A percentile compares a stretch with the other conserved stretches of the same genome.
Conservation (phyloP, 2,888 invertebrate species). For the Teinopalpus imperialis region DNA sequence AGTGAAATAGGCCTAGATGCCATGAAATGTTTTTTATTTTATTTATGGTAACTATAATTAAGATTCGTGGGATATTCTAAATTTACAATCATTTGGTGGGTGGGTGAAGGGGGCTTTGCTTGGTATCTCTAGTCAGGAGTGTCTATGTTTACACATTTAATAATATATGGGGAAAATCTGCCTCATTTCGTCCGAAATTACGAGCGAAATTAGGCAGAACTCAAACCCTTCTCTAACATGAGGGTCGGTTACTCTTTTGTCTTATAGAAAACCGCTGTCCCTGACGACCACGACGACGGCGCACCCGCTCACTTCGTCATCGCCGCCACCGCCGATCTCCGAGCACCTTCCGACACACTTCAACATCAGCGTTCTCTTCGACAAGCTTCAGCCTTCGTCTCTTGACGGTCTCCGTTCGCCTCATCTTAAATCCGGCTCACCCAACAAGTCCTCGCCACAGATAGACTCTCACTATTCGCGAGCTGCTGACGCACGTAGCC, state of each 20-base stretch:
- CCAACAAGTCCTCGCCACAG: constrained; percentile 79
- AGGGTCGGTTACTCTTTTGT: constrained; percentile 56
- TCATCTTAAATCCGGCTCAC: constrained; percentile 69
- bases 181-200: constrained; percentile 20
- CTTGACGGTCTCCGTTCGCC: constrained; percentile 76
- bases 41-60: constrained; percentile 15
- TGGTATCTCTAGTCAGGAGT: constrained; percentile 73
- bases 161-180: constrained; percentile 1
- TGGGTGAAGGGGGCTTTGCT: constrained; percentile 83
- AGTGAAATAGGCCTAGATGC: constrained; percentile 51
- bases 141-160: constrained; percentile 14
- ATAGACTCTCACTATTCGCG: constrained; percentile 83
- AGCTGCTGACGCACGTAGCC: constrained; percentile 69
- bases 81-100: constrained; percentile 76
- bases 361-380: constrained; percentile 80
- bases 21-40: constrained; percentile 29
- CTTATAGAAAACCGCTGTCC: constrained; percentile 77
- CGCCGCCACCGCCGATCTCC: constrained; percentile 78
- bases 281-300: constrained; percentile 82
- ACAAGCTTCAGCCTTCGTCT: constrained; percentile 76
- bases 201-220: constrained; percentile 8
- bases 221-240: constrained; percentile 57
- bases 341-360: constrained; percentile 79
- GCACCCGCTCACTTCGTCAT: constrained; percentile 78
- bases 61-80: constrained; percentile 42